These are phyloP conservation scores for Entomyzon cyanotis DNA, from an alignment of 2,113 vertebrate genomes.

Conservation along the genomic window DNA sequence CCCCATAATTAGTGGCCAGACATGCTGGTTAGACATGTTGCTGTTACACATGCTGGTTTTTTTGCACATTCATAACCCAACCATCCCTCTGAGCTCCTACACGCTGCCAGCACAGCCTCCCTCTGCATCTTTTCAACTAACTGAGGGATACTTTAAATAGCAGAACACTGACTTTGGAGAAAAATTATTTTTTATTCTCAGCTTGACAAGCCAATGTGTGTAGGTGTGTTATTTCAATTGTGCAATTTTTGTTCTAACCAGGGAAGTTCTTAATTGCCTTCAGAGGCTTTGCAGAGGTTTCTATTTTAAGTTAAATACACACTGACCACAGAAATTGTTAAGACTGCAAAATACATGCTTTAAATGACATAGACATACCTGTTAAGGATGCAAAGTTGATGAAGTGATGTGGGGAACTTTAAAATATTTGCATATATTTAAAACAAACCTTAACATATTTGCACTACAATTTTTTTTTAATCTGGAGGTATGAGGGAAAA, in stretches of 20 bases:
- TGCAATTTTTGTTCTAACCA: not conserved
- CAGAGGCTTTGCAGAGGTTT: not conserved
- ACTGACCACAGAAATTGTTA: not conserved
- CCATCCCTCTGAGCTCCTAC: not conserved
- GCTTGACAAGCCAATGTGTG: not conserved
- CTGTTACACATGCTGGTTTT: not conserved
- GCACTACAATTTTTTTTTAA: not conserved
- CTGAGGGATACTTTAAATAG: not conserved
- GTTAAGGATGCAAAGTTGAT: not conserved
- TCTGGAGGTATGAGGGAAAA: not conserved
- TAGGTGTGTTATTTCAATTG: not conserved
- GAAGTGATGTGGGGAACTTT: not conserved
- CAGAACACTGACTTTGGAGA: not conserved
- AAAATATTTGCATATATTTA: not conserved
- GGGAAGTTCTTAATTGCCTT: not conserved
- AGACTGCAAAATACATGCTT: not conserved
- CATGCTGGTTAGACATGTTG: not conserved
- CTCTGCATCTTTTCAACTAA: not conserved
- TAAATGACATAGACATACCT: not conserved
- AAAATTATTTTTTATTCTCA: not conserved
- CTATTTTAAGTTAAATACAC: not conserved
- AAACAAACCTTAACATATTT: not conserved
- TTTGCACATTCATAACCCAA: not conserved
- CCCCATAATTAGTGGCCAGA: not conserved
- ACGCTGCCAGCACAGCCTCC: not conserved